Conservation (phyloP, 2,888 invertebrate genomes). For the Leistus spinibarbis region DNA sequence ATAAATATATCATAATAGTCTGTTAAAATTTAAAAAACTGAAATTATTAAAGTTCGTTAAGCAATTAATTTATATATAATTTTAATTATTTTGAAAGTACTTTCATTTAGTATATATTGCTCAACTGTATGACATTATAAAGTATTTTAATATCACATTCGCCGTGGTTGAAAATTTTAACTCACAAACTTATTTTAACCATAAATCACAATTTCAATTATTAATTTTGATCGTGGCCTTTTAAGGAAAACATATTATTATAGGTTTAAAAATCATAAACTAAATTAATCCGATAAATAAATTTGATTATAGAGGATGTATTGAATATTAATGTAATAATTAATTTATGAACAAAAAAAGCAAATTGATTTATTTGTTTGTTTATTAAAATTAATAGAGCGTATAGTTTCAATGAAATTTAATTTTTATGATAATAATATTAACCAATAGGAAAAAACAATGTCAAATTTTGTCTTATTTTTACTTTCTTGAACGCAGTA, state of each 20-base stretch:
- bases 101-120: not conserved
- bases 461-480: not conserved
- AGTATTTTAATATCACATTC: not conserved
- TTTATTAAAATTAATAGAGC: not conserved
- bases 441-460: not conserved
- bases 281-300: not conserved
- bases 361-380: not conserved
- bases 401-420: not conserved
- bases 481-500: too few species aligned
- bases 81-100: not conserved
- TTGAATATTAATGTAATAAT: not conserved
- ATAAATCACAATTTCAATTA: not conserved
- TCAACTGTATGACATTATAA: not conserved
- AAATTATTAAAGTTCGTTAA: not conserved
- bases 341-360: not conserved
- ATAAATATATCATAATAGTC: not conserved
- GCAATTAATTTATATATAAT: not conserved
- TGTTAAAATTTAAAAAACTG: not conserved
- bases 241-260: not conserved
- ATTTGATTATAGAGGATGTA: not conserved
- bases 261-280: not conserved
- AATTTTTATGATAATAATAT: not conserved
- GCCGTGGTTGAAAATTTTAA: not conserved
- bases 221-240: not conserved
- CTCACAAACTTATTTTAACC: not conserved